Percentiles rank a stretch among this genome's conserved stretches.
These are phyloP conservation scores for Otis tarda DNA, from an alignment of 2,113 vertebrate species.

Conservation along the genomic window DNA sequence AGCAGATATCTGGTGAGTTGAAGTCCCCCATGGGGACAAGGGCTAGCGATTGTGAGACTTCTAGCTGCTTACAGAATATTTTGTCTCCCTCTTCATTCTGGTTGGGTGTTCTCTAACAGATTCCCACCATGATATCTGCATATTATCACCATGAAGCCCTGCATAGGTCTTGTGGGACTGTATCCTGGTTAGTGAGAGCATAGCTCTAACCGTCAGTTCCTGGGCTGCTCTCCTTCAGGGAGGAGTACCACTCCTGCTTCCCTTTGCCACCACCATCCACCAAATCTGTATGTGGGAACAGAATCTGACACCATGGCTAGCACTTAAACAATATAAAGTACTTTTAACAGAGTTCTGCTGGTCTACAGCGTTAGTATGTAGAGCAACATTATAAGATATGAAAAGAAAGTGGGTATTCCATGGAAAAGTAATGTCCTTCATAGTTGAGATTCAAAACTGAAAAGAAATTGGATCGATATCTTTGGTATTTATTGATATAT, in stretches of 20 bases:
- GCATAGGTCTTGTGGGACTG: neutral
- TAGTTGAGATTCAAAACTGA: neutral
- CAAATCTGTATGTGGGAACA: neutral
- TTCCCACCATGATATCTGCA: too few relatives aligned
- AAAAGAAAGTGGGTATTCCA: neutral
- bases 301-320: rapidly evolving
- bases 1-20: too few relatives aligned
- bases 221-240: neutral
- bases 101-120: too few relatives aligned
- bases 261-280: rapidly evolving
- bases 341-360: neutral
- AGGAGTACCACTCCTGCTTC: neutral
- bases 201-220: neutral
- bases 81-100: too few relatives aligned
- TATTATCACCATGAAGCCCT: rapidly evolving
- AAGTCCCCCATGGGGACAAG: too few relatives aligned
- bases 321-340: neutral
- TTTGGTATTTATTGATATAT: neutral
- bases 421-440: neutral
- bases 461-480: neutral
- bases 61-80: too few relatives aligned
- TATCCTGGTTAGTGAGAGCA: neutral
- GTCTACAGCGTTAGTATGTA: neutral
- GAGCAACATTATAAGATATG: neutral
- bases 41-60: too few relatives aligned